phyloP scores from a whole-genome alignment of 2,113 vertebrate genomes.

The Numida meleagris region DNA sequence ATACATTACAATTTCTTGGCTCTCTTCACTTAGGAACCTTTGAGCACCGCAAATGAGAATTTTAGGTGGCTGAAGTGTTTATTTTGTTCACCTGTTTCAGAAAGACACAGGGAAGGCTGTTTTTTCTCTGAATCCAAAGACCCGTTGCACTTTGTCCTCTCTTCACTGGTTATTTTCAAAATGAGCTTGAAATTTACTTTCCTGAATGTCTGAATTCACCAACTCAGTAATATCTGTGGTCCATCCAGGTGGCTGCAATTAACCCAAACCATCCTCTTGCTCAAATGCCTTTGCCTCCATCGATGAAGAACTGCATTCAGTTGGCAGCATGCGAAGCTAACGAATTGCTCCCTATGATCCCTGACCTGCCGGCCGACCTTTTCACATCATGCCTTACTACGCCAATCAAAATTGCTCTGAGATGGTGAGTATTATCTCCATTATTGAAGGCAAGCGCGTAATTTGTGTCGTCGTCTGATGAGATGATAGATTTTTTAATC shows the following conservation, averaged over 20 bases:
- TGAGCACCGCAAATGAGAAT: not conserved
- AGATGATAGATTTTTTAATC: not conserved
- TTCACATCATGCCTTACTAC: conserved; percentile 99
- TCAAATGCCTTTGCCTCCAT: conserved; percentile 96
- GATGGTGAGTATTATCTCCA: conserved; percentile 84
- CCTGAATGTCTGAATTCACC: not conserved
- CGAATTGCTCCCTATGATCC: conserved; percentile 97
- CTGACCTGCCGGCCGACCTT: conserved; percentile 94
- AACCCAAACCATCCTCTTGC: conserved; percentile 97
- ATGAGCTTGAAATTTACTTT: not conserved
- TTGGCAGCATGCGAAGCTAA: conserved; percentile 95
- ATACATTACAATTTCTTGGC: not conserved
- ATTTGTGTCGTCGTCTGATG: not conserved
- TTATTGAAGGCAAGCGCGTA: fast-evolving
- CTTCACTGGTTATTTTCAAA: not conserved
- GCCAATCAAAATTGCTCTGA: conserved; percentile 96
- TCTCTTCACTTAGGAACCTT: not conserved
- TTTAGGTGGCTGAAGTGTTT: not conserved
- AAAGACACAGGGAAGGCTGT: not conserved
- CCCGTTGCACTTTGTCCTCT: not conserved
- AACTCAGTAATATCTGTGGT: not conserved
- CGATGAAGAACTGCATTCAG: conserved; percentile 99
- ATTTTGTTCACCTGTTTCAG: not conserved
- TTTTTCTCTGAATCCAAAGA: not conserved
- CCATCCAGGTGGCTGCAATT: conserved; percentile 92